Percentiles rank a stretch among this genome's conserved stretches.
Evolutionary conservation across 2,797 vertebrate genomes (phyloP).

Genomic region (Hoplostethus mediterraneus): DNA sequence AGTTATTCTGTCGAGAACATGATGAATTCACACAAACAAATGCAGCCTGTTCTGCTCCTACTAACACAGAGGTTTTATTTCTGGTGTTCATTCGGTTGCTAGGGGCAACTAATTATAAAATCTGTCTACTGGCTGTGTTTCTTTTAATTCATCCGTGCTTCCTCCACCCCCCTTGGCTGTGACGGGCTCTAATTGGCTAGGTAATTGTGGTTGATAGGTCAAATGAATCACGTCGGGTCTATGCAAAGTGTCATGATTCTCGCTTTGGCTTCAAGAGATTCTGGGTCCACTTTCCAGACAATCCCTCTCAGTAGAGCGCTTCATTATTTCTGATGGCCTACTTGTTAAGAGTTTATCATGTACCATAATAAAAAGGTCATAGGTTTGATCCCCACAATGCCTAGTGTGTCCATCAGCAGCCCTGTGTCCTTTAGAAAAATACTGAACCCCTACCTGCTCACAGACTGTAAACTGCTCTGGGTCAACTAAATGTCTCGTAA

Average conservation of each 20-base stretch:
- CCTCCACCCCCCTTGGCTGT: conserved; percentile 17
- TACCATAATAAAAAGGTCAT: not conserved
- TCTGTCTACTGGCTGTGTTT: conserved; percentile 44
- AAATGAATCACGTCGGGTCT: conserved; percentile 50
- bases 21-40: not conserved
- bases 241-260: conserved; percentile 11
- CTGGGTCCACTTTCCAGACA: conserved; percentile 24
- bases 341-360: not conserved
- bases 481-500: too few relatives aligned
- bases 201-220: conserved; percentile 63
- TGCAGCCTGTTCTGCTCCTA: not conserved
- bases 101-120: conserved; percentile 52
- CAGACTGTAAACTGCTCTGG: too few relatives aligned
- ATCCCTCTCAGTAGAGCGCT: not conserved
- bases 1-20: not conserved
- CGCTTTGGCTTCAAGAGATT: not conserved
- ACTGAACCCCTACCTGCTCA: not conserved
- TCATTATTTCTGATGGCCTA: not conserved
- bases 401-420: not conserved
- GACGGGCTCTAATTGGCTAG: conserved; percentile 61
- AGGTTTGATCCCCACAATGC: not conserved
- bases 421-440: not conserved
- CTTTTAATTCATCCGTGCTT: conserved; percentile 36
- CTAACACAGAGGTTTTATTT: not conserved
- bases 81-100: conserved; percentile 9